Conservation (phyloP, 1,140 invertebrate genomes). For the Drosophila takahashii region DNA sequence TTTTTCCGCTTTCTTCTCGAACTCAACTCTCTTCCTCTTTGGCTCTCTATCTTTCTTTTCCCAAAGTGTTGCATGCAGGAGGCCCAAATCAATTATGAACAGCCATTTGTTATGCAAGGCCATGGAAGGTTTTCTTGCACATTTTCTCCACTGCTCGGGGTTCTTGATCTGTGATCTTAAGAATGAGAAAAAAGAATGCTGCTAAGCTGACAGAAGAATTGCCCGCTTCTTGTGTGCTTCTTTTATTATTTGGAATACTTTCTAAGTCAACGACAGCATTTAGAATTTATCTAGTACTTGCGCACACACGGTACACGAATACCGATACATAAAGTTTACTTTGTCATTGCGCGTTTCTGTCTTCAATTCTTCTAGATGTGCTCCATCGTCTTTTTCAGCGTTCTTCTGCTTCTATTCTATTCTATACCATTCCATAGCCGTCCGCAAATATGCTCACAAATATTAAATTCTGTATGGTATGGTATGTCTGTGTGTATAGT, state of each 20-base stretch:
- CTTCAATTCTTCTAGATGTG: constrained; percentile 54
- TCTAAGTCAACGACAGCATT: constrained; percentile 77
- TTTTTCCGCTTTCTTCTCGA: not conserved
- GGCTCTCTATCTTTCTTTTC: constrained; percentile 1
- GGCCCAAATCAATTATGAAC: constrained; percentile 39
- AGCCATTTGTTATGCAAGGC: constrained; percentile 50
- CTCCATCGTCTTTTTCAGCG: constrained; percentile 20
- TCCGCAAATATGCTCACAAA: constrained; percentile 77
- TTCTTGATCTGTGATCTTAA: constrained; percentile 25
- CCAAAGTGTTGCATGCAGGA: constrained; percentile 13
- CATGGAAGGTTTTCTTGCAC: constrained; percentile 12
- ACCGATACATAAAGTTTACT: constrained; percentile 37
- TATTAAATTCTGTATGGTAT: constrained; percentile 66
- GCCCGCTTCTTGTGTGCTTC: constrained; percentile 15
- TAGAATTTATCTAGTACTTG: constrained; percentile 74
- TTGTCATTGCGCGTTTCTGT: constrained; percentile 58
- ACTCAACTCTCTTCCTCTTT: too few species aligned
- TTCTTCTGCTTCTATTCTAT: constrained; percentile 45
- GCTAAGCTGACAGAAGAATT: not conserved
- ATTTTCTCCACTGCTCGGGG: constrained; percentile 1
- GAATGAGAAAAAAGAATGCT: not conserved
- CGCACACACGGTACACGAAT: constrained; percentile 23
- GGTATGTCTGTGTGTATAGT: constrained; percentile 4
- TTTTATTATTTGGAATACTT: constrained; percentile 65
- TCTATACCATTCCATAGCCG: constrained; percentile 42